Evolutionary conservation across 2,888 invertebrate species (phyloP).

Genomic region (Thymelicus acteon): DNA sequence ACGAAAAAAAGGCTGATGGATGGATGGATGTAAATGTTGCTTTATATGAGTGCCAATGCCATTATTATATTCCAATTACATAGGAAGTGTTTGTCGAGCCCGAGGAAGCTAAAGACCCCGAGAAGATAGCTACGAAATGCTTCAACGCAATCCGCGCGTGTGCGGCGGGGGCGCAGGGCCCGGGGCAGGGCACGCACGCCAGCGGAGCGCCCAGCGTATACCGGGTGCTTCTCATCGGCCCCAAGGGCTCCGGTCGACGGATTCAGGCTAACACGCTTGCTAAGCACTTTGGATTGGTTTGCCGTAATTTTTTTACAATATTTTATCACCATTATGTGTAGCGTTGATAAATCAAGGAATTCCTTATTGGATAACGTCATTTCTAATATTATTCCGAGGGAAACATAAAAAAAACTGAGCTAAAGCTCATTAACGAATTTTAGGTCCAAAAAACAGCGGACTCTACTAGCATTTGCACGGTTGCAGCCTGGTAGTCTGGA

Average conservation of each 20-base stretch:
- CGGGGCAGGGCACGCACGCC: conserved; percentile 60
- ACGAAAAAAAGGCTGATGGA: no score
- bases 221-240: conserved; percentile 85
- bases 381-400: no score
- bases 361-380: no score
- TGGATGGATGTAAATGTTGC: no score
- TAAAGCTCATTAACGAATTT: no score
- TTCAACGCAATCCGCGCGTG: conserved; percentile 68
- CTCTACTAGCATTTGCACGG: no score
- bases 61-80: not conserved
- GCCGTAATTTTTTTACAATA: conserved; percentile 48
- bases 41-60: no score
- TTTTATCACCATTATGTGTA: no score
- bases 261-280: conserved; percentile 81
- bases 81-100: conserved; percentile 65
- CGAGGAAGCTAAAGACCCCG: conserved; percentile 49
- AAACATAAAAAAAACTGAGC: no score
- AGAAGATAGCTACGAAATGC: conserved; percentile 59
- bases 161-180: conserved; percentile 63
- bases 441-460: no score
- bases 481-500: no score
- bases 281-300: conserved; percentile 81
- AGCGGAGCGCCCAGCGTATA: conserved; percentile 81
- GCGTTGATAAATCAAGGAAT: no score
- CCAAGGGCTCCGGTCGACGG: conserved; percentile 84